Evolutionary conservation across 2,113 vertebrate genomes (phyloP).

Genomic region (Lethenteron camtschaticum): DNA sequence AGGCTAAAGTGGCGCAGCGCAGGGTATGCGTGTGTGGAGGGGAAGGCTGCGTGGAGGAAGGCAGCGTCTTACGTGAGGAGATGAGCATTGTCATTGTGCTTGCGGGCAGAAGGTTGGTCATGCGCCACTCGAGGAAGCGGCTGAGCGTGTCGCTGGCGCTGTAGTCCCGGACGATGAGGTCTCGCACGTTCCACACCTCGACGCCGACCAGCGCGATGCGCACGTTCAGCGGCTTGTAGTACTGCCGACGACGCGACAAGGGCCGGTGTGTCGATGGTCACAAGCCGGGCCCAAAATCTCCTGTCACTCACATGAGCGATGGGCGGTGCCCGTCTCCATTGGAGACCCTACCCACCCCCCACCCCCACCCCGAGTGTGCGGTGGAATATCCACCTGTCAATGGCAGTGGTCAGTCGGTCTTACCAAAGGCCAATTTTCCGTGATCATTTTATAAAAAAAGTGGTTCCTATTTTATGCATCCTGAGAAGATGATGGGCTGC

Average conservation of each 20-base stretch:
- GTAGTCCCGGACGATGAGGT: constrained; percentile 28
- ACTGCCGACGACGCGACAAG: constrained; percentile 23
- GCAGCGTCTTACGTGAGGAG: constrained; percentile 47
- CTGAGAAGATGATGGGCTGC: too few relatives aligned
- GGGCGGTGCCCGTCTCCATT: not conserved
- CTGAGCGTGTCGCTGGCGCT: constrained; percentile 30
- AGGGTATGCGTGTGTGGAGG: not conserved
- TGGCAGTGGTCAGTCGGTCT: too few relatives aligned
- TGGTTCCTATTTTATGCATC: too few relatives aligned
- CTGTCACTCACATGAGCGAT: not conserved
- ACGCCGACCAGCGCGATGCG: constrained; percentile 49
- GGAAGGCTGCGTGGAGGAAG: not conserved
- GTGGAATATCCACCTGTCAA: too few relatives aligned
- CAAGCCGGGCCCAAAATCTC: too few relatives aligned
- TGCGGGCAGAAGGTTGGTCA: constrained; percentile 30
- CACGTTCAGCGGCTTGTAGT: constrained; percentile 49
- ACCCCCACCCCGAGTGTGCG: not conserved
- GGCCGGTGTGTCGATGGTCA: not conserved
- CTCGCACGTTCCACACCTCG: constrained; percentile 52
- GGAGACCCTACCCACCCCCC: not conserved
- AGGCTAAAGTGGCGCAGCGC: not conserved
- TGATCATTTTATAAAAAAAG: too few relatives aligned
- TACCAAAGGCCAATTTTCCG: too few relatives aligned
- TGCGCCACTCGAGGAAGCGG: constrained; percentile 58
- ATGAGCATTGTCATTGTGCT: constrained; percentile 69